phyloP scores from a whole-genome alignment of 2,888 invertebrate genomes.

The Dorcus parallelipipedus region DNA sequence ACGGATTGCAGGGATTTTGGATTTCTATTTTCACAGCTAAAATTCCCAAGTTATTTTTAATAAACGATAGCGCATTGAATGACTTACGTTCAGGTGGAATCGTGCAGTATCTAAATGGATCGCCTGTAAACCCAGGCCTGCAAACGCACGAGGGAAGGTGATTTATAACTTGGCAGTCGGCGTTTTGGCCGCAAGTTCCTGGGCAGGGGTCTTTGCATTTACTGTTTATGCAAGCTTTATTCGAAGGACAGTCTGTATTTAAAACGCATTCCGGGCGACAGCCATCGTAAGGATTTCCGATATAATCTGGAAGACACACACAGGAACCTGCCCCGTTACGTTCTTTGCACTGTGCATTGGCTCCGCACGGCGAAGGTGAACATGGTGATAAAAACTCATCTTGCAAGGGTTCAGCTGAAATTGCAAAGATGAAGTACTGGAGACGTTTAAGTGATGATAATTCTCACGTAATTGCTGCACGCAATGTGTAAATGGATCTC shows the following conservation, averaged over 20 bases:
- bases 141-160: slow-evolving; percentile 70
- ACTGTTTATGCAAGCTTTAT: slow-evolving; percentile 68
- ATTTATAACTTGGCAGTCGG: slow-evolving; percentile 67
- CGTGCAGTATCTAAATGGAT: slow-evolving; percentile 38
- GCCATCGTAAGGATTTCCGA: slow-evolving; percentile 74
- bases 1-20: slow-evolving; percentile 63
- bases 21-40: slow-evolving; percentile 33
- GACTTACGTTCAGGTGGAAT: slow-evolving; percentile 24
- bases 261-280: slow-evolving; percentile 73
- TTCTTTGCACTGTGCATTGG: slow-evolving; percentile 65
- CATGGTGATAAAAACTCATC: slow-evolving; percentile 59
- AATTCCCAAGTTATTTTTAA: slow-evolving; percentile 16
- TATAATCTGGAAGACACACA: slow-evolving; percentile 65
- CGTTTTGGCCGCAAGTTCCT: slow-evolving; percentile 71
- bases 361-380: slow-evolving; percentile 65
- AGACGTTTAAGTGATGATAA: slow-evolving; percentile 35
- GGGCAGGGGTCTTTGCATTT: slow-evolving; percentile 76
- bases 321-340: slow-evolving; percentile 66
- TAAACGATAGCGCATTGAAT: slow-evolving; percentile 30
- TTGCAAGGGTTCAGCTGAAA: slow-evolving; percentile 41
- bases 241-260: slow-evolving; percentile 69
- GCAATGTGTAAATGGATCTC: slow-evolving; percentile 71
- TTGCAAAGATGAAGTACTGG: slow-evolving; percentile 20
- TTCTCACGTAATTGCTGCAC: slow-evolving; percentile 19
- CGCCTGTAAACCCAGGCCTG: slow-evolving; percentile 60